phyloP scores from a whole-genome alignment of 2,797 vertebrate species.

The Acipenser oxyrinchus region DNA sequence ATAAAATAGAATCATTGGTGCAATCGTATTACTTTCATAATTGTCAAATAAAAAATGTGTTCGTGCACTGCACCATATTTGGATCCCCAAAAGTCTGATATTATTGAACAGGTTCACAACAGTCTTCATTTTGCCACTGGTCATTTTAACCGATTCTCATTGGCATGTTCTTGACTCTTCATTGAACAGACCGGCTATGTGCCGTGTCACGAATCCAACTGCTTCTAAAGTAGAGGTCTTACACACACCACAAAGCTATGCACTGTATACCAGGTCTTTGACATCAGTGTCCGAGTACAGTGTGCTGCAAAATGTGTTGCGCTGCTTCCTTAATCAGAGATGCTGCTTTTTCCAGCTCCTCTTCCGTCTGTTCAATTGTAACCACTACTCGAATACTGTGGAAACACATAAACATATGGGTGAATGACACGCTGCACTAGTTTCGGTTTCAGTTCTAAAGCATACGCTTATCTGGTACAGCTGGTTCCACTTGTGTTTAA shows the following conservation, averaged over 20 bases:
- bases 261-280: too few relatives aligned
- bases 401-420: constrained; percentile 12
- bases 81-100: too few relatives aligned
- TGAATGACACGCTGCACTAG: not conserved
- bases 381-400: constrained; percentile 82
- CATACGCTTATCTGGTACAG: not conserved
- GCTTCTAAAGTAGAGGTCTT: not conserved
- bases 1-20: too few relatives aligned
- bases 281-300: not conserved
- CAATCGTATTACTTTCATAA: too few relatives aligned
- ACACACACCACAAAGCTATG: not conserved
- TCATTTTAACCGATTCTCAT: too few relatives aligned
- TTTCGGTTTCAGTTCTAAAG: not conserved
- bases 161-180: too few relatives aligned
- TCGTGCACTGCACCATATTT: too few relatives aligned
- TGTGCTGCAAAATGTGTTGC: constrained; percentile 46
- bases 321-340: constrained; percentile 73
- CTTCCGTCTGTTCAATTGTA: constrained; percentile 78
- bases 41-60: too few relatives aligned
- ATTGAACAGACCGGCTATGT: too few relatives aligned
- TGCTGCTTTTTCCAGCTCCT: constrained; percentile 75
- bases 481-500: constrained; percentile 12
- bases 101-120: too few relatives aligned
- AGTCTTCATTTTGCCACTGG: too few relatives aligned
- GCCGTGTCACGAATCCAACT: too few relatives aligned